phyloP scores from a whole-genome alignment of 2,797 vertebrate genomes.

The Aselliscus stoliczkanus region DNA sequence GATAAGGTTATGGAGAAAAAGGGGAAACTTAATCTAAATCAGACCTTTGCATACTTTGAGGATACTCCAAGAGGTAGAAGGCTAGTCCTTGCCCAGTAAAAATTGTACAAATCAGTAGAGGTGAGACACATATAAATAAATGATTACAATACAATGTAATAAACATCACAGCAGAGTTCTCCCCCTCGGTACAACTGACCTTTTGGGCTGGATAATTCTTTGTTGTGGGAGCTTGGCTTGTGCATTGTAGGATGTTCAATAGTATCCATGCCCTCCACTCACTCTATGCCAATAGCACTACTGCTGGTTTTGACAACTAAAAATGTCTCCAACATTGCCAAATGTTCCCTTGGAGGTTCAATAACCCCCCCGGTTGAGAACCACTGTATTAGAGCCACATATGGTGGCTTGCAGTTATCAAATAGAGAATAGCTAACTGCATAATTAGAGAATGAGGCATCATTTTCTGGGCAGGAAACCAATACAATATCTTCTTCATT shows the following conservation, averaged over 20 bases:
- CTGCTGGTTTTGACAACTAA: background rate
- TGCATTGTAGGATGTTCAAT: background rate
- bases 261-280: background rate
- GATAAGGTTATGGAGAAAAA: background rate
- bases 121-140: background rate
- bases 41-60: background rate
- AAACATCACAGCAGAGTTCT: background rate
- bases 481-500: slow-evolving; percentile 38
- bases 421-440: background rate
- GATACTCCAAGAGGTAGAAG: background rate
- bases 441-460: slow-evolving; percentile 9
- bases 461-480: slow-evolving; percentile 56
- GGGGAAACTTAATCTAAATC: background rate
- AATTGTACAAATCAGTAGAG: background rate
- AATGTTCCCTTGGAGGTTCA: background rate
- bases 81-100: background rate
- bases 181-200: background rate
- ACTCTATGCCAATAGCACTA: background rate
- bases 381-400: background rate
- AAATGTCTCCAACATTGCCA: background rate
- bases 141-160: background rate
- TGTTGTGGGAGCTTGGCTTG: background rate
- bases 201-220: background rate
- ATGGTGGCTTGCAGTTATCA: background rate
- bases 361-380: background rate